A percentile compares a stretch with the other conserved stretches of the same genome.
Evolutionary conservation across 2,888 invertebrate genomes (phyloP).

Genomic region (Torymus auratus): DNA sequence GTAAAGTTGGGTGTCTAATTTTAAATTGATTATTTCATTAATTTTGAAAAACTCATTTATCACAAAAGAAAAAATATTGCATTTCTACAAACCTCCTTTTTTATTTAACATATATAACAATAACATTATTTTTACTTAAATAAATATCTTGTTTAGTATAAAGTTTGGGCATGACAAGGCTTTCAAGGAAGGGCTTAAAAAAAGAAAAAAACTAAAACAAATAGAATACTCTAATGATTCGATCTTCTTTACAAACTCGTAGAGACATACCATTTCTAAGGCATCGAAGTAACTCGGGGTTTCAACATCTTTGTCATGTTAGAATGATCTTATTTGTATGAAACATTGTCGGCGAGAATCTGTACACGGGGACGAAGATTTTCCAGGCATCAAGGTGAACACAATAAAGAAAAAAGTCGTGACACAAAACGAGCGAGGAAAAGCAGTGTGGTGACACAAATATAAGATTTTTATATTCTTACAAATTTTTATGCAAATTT

Average conservation of each 20-base stretch:
- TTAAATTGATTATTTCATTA: too few relatives aligned
- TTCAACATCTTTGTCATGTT: constrained; percentile 16
- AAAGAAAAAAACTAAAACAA: too few relatives aligned
- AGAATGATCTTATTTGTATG: constrained; percentile 21
- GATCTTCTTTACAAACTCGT: background rate
- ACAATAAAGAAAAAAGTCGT: constrained; percentile 7
- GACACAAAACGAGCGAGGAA: background rate
- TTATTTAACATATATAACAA: too few relatives aligned
- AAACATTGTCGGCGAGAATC: constrained; percentile 4
- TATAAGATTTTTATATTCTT: constrained; percentile 44
- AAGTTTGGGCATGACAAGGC: too few relatives aligned
- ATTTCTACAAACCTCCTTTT: too few relatives aligned
- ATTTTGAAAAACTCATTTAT: too few relatives aligned
- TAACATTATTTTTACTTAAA: too few relatives aligned
- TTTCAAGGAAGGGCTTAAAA: too few relatives aligned
- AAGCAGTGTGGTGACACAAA: background rate
- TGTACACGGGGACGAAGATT: constrained; percentile 15
- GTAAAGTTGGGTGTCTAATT: too few relatives aligned
- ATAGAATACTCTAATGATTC: too few relatives aligned
- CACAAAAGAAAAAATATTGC: too few relatives aligned
- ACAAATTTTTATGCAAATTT: constrained; percentile 39
- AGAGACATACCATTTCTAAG: background rate
- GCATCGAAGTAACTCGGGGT: constrained; percentile 41
- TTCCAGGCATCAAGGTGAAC: constrained; percentile 28
- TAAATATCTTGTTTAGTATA: too few relatives aligned